phyloP scores from a whole-genome alignment of 1,140 invertebrate genomes.

The Antheraea mylitta region DNA sequence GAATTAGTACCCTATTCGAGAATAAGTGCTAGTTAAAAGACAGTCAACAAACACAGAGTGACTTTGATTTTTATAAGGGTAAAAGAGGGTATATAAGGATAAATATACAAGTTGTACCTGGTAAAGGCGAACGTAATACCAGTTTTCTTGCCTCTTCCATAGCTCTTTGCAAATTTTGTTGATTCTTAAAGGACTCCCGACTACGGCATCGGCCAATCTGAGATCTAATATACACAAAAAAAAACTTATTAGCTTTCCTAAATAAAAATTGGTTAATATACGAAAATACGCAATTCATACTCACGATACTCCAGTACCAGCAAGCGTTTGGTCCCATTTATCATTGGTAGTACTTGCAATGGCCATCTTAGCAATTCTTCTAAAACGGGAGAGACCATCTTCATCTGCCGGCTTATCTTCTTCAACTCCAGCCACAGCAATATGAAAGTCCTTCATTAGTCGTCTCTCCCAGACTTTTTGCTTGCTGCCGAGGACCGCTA shows the following conservation, averaged over 20 bases:
- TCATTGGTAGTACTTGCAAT: conserved; percentile 82
- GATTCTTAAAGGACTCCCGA: conserved; percentile 83
- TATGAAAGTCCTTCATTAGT: conserved; percentile 92
- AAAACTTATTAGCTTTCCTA: background rate
- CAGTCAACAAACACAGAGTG: background rate
- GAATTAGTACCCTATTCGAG: too few species aligned
- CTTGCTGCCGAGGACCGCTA: conserved; percentile 84
- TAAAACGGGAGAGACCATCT: conserved; percentile 83
- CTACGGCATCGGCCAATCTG: conserved; percentile 88
- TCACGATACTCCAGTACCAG: conserved; percentile 77
- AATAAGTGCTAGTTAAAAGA: background rate
- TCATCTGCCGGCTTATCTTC: conserved; percentile 81
- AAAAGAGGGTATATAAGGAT: conserved; percentile 2
- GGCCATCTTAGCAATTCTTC: conserved; percentile 85
- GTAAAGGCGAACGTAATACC: conserved; percentile 75
- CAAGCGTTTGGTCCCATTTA: conserved; percentile 86
- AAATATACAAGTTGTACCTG: conserved; percentile 41
- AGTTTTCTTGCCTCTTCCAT: conserved; percentile 87
- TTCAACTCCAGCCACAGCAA: conserved; percentile 82
- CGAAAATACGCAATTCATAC: background rate
- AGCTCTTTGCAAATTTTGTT: conserved; percentile 86
- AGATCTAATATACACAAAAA: conserved; percentile 73
- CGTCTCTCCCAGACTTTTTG: conserved; percentile 90
- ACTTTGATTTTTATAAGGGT: background rate
- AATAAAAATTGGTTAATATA: conserved; percentile 1